A percentile compares a stretch with the other conserved stretches of the same genome.
Conservation (phyloP, 2,888 invertebrate species). For the Metellina segmentata region DNA sequence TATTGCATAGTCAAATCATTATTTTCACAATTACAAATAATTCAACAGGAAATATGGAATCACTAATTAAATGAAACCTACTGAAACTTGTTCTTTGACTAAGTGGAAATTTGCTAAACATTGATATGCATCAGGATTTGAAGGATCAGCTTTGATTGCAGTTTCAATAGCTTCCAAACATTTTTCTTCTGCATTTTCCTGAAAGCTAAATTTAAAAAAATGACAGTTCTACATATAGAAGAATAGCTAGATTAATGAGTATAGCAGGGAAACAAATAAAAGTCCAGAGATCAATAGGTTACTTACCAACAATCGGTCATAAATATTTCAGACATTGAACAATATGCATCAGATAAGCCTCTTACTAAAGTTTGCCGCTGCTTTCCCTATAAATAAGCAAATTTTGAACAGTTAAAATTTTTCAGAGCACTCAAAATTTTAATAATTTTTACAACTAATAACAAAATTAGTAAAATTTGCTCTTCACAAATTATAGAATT, state of each 20-base stretch:
- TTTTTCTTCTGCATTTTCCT: slow-evolving; percentile 81
- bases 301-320: slow-evolving; percentile 82
- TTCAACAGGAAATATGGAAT: slow-evolving; percentile 1
- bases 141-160: slow-evolving; percentile 80
- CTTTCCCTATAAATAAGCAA: slow-evolving; percentile 20
- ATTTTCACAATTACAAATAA: too few relatives aligned
- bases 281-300: neutral
- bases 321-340: slow-evolving; percentile 82
- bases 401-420: neutral
- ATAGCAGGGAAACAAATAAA: neutral
- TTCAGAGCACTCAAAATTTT: neutral
- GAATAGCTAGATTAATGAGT: too few relatives aligned
- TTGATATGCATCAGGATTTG: slow-evolving; percentile 82
- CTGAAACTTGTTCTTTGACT: slow-evolving; percentile 80
- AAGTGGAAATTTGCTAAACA: slow-evolving; percentile 81
- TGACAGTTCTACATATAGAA: neutral
- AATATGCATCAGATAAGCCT: slow-evolving; percentile 81
- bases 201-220: slow-evolving; percentile 64
- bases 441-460: too few relatives aligned
- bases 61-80: neutral
- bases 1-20: too few relatives aligned
- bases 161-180: slow-evolving; percentile 80
- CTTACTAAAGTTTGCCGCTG: slow-evolving; percentile 33
- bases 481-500: too few relatives aligned
- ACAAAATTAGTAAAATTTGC: too few relatives aligned